Evolutionary conservation across 2,888 invertebrate genomes (phyloP), one percentile per base, ranked within the genome.

Genomic region (Caenorhabditis sp.): DNA sequence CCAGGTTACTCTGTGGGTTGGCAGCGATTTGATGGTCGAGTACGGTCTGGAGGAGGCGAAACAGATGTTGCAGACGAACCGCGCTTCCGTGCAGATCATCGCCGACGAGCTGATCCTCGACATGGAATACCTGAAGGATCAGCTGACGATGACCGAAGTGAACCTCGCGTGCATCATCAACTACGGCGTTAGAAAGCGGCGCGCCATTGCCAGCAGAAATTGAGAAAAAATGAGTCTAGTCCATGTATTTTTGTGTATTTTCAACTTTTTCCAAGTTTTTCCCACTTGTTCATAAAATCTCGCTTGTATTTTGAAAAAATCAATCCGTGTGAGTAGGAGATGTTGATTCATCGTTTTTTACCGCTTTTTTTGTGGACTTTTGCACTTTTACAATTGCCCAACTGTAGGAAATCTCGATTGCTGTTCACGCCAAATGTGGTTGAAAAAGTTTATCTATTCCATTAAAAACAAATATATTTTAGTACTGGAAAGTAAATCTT

Each of bases 111-210:
- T 96, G 39, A 95, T 95, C 86, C 93, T 95, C 89, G 96, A 97
- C 91, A 92, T 97, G 85, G 95, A 96, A 90, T 97, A 95, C 90
- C 91, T 97, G 65, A 93, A 96, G 89, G 97, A 98, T 92, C 98
- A 98, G 91, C 94, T 95, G 89, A 99, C 98, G 15, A 98, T 96
- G 20, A 95, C 95, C 50, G 98, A 99, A 93, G 98, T 83, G 24
- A 98, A 97, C 90, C 96, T 98, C 95, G 97, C 98, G 30, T 92
- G 97, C 89, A 95, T 98, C 24, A 96, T 95, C 90, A 98, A 98
- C 90, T 96, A 96, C 96, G 95, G 96, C 91, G 96, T 98, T 4
- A 96, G 96, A 90, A 50, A 70, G 20, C 59, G 71, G 9, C 74
- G 78, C 39, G 55, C 58, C 37, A 53, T 58, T 37, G 32, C 45